phyloP scores from a whole-genome alignment of 2,888 invertebrate genomes.

The Iphiclides podalirius region DNA sequence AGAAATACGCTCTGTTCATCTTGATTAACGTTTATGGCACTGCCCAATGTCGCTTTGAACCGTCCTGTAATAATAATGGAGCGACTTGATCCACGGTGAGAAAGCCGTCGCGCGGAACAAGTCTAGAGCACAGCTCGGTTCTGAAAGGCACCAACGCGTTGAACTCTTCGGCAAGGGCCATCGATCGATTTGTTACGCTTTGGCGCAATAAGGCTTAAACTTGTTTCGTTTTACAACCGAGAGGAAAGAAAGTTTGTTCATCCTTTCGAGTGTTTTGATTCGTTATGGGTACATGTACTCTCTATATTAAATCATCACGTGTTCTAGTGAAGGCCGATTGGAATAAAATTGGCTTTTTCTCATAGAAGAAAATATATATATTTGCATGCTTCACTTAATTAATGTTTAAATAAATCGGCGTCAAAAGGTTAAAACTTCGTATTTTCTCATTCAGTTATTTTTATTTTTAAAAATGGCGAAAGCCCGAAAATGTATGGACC shows the following conservation, averaged over 20 bases:
- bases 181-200: slow-evolving; percentile 67
- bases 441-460: too few species aligned
- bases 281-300: neutral
- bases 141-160: slow-evolving; percentile 55
- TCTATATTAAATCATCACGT: too few species aligned
- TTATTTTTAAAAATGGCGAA: too few species aligned
- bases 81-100: too few species aligned
- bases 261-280: slow-evolving; percentile 24
- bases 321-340: too few species aligned
- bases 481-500: too few species aligned
- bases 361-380: too few species aligned
- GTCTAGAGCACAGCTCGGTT: slow-evolving; percentile 22
- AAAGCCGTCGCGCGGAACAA: neutral
- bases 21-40: slow-evolving; percentile 27
- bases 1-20: slow-evolving; percentile 31
- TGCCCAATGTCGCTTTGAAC: slow-evolving; percentile 15
- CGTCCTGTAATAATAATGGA: slow-evolving; percentile 8
- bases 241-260: slow-evolving; percentile 27
- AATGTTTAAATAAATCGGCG: too few species aligned
- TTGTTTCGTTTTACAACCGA: slow-evolving; percentile 36
- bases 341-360: too few species aligned
- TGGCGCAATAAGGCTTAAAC: slow-evolving; percentile 44
- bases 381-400: too few species aligned
- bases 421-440: too few species aligned
- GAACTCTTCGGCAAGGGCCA: slow-evolving; percentile 69